Base-by-base conservation (phyloP, 2,113 vertebrate genomes). In the Ramphastos sulfuratus region DNA sequence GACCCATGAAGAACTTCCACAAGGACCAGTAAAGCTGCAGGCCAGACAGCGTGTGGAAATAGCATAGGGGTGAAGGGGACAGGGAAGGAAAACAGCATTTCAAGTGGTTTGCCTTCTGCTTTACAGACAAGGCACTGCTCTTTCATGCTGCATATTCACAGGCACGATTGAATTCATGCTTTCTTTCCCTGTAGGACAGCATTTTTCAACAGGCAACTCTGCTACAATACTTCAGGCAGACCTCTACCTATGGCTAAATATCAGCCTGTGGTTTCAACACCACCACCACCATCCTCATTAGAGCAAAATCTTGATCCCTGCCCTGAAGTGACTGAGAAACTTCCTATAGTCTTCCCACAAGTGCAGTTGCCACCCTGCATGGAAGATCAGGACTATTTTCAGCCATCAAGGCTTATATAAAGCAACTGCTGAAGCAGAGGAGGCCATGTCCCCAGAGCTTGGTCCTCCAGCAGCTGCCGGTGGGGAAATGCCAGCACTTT, bases 281-380 rank as follows among this genome's bases (percentile, higher is more conserved):
- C 63, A 37, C 6, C 63, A 37, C 6, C 59, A 58, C 5, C 59
- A 31, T 5, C 67, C 30, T 74, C 46, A n/a, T 4, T 18, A 13
- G 37, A 21, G 18, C 33, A 54, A 60, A 84, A 63, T 30, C 37
- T 60, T 13, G 33, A 30, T 8, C n/a, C 17, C 2, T 2, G 10
- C 16, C 25, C 1, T 0, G 1, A 31, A 27, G 19, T 35, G 37
- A 33, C 28, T 2, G 13, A 60, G 59, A 82, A 69, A 15, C 18
- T 30, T 44, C 33, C 44, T 2, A 12, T 2, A n/a, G 5, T 33
- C 33, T 9, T 35, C 35, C 18, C 56, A n/a, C 23, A 42, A 31
- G 54, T 30, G 27, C 1, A 2, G 10, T 2, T 42, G 9, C 15
- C 48, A 16, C 12, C 60, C 8, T 0, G 0, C 17, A 1, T 3